phyloP scores from a whole-genome alignment of 1,140 invertebrate species.

The Rhopalosiphum padi region DNA sequence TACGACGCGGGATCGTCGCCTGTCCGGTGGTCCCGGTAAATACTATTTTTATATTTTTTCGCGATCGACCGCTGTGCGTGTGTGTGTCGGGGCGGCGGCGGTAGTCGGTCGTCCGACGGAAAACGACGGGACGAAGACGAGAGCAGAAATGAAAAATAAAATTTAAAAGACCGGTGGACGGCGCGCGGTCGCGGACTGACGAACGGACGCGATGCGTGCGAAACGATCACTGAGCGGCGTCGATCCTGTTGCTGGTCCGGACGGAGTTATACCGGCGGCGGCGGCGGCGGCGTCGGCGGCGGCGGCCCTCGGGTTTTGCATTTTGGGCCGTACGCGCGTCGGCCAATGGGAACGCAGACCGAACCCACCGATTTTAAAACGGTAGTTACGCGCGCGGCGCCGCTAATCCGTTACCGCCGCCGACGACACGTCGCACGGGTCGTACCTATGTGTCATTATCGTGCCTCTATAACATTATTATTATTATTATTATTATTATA shows the following conservation, averaged over 20 bases:
- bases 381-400: background rate
- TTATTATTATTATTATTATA: background rate
- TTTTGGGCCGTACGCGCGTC: slow-evolving; percentile 19
- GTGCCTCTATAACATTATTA: background rate
- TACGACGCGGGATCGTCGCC: no score
- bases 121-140: background rate
- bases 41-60: no score
- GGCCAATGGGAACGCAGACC: slow-evolving; percentile 19
- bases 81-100: no score
- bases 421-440: background rate
- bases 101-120: background rate
- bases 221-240: background rate
- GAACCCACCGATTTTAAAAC: slow-evolving; percentile 38
- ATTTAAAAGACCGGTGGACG: background rate
- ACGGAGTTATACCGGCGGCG: background rate
- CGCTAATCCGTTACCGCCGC: background rate
- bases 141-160: background rate
- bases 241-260: background rate
- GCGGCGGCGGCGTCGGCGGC: background rate
- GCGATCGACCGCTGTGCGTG: no score
- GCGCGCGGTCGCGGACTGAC: background rate
- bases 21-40: no score
- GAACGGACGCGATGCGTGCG: background rate
- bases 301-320: background rate
- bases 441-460: background rate